phyloP scores from a whole-genome alignment of 2,113 vertebrate genomes.

The human (Homo sapiens) region GRCh38 chr7:101691501-101692000 shows the following conservation, averaged over 20 bases:
- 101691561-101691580: too few species aligned
- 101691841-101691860: background rate
- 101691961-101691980: background rate
- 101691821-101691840: background rate
- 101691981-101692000: background rate
- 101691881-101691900: background rate
- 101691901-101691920: background rate
- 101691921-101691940: background rate
- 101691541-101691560: too few species aligned
- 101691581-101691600: background rate
- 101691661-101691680: too few species aligned
- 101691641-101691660: too few species aligned
- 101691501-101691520: too few species aligned
- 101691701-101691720: too few species aligned
- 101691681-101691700: too few species aligned
- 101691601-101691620: background rate
- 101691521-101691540: too few species aligned
- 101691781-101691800: background rate
- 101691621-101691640: too few species aligned
- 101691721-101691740: too few species aligned
- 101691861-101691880: background rate
- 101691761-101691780: too few species aligned
- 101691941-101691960: background rate
- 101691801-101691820: background rate
- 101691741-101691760: accelerated